Conservation (phyloP, 1,140 invertebrate genomes). For the Bemisia tabaci region DNA sequence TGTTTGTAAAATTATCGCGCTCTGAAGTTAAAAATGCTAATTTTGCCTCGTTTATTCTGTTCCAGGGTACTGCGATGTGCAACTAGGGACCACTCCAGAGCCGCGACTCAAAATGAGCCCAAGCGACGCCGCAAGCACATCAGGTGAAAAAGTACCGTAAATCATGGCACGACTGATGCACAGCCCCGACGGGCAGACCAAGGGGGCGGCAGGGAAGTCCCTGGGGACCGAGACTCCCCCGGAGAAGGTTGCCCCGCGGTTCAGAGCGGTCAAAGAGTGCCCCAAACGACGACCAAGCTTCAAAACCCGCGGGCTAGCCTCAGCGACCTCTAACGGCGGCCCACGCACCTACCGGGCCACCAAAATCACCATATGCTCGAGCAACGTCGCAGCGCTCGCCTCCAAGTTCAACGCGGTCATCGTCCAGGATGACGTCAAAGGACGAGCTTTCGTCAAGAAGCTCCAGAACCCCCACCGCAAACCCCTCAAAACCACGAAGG, state of each 20-base stretch:
- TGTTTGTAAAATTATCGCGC: too few relatives aligned
- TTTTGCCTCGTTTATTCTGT: too few relatives aligned
- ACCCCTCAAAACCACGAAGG: neutral
- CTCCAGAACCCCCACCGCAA: neutral
- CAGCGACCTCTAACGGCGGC: neutral
- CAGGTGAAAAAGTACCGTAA: neutral
- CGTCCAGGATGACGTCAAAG: conserved; percentile 11
- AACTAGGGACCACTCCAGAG: too few relatives aligned
- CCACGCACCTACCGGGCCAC: conserved; percentile 8
- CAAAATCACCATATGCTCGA: conserved; percentile 15
- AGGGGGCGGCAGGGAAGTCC: conserved; percentile 3
- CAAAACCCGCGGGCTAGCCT: conserved; percentile 6
- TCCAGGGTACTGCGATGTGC: too few relatives aligned
- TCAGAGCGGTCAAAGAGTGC: conserved; percentile 57
- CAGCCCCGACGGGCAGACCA: neutral
- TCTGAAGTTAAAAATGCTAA: too few relatives aligned
- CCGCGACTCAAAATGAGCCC: neutral
- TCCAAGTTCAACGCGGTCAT: conserved; percentile 20
- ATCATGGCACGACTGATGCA: neutral
- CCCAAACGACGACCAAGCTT: conserved; percentile 30
- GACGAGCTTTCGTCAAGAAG: neutral
- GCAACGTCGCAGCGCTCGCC: conserved; percentile 16
- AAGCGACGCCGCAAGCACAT: neutral
- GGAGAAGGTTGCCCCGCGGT: neutral
- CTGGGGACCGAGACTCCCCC: neutral